Conservation (phyloP, 2,113 vertebrate species). For the Oncorhynchus clarkii region DNA sequence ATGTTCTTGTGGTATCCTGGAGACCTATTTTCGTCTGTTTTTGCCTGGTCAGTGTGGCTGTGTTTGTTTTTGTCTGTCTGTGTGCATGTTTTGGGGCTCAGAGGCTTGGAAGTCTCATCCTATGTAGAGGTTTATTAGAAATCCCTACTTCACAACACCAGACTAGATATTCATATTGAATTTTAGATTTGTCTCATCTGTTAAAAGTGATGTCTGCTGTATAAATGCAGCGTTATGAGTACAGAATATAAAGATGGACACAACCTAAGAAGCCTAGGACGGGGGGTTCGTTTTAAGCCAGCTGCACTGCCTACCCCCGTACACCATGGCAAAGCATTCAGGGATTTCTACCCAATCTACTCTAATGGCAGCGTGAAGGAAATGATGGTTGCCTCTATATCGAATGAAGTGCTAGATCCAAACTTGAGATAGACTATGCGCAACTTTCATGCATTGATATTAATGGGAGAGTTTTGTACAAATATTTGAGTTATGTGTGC, state of each 20-base stretch:
- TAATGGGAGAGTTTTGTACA: not conserved
- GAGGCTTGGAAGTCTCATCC: constrained; percentile 37
- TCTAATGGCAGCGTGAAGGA: not conserved
- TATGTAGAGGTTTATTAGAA: not conserved
- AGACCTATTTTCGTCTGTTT: constrained; percentile 60
- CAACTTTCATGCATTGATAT: not conserved
- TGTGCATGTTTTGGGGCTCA: constrained; percentile 41
- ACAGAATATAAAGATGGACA: constrained; percentile 24
- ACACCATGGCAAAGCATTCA: not conserved
- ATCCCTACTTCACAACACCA: constrained; percentile 17
- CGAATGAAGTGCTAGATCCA: not conserved
- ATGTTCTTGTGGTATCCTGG: constrained; percentile 51
- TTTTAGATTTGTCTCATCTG: constrained; percentile 22
- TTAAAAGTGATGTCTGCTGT: constrained; percentile 19
- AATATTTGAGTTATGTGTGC: not conserved
- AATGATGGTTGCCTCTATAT: not conserved
- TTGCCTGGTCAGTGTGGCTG: constrained; percentile 23
- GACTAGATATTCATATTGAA: constrained; percentile 26
- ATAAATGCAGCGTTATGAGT: constrained; percentile 23
- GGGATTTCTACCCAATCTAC: not conserved
- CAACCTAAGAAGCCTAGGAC: constrained; percentile 30
- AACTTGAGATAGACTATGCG: not conserved
- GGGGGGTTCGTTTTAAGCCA: constrained; percentile 23
- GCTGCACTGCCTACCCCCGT: constrained; percentile 19
- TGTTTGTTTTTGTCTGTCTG: constrained; percentile 18